Evolutionary conservation across 30 jellyfish, hydroid and myxozoan genomes (phyloP), one percentile per base, ranked within the genome.

Genomic region (Pelagia noctiluca): DNA sequence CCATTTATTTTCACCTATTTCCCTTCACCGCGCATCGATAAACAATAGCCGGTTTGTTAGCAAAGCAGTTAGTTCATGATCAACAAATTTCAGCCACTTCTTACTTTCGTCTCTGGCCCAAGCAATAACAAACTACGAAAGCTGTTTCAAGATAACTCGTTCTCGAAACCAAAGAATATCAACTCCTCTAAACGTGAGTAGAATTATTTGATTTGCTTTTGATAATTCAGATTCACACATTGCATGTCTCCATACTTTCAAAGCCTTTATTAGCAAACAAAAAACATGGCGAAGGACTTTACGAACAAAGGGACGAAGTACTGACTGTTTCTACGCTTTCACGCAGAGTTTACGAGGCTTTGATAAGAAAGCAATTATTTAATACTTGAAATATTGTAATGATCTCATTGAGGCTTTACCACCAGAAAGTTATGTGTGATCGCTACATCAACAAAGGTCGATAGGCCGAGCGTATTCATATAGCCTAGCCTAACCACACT

Each of bases 41-140:
- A 86, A 86, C 96, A 86, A 86, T 86, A 86, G 96, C 96, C 84
- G 74, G 92, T 82, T 82, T 82, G 92, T 82, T 82, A 82, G 92
- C 92, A 82, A 82, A 82, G 70, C 82, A 79, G 69, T 65, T 75
- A 75, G 65, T 63, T 79, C 76, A 79, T 63, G 82, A 82, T 10
- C 68, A 52, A 52, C 68, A 52, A 52, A 4, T 52, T 52, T 52
- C 57, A 4, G 21, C 68, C 16, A 30, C n/a, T n/a, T n/a, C n/a
- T n/a, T n/a, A n/a, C n/a, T n/a, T 16, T 42, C 57, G 57, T 42
- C 16, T 42, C 16, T 8, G 8, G 57, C 16, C 57, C 12, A 42
- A 5, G 8, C 57, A 42, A 42, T 16, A 42, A 42, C 57, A n/a
- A n/a, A n/a, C n/a, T n/a, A n/a, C n/a, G n/a, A n/a, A n/a, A n/a